A percentile compares a stretch with the other conserved stretches of the same genome.
Evolutionary conservation across 1,140 invertebrate species (phyloP).

Genomic region (Rhyacophila brunnea): DNA sequence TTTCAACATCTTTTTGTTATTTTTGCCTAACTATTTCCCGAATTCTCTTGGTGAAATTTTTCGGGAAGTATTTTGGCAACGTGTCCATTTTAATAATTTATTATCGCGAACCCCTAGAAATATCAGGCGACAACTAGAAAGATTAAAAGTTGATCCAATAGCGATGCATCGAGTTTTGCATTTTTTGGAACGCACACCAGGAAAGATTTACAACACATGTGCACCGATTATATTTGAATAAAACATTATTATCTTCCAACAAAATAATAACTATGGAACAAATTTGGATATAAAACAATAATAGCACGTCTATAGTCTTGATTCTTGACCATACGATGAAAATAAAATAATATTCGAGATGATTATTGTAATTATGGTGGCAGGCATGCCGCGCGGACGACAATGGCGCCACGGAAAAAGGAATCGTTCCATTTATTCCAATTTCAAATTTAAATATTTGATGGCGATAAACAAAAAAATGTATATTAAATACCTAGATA

Average conservation of each 20-base stretch:
- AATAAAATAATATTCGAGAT: constrained; percentile 17
- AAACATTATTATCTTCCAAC: constrained; percentile 29
- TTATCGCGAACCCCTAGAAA: too few species aligned
- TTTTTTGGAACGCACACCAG: constrained; percentile 5
- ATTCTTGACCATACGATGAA: constrained; percentile 19
- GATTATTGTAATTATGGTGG: constrained; percentile 31
- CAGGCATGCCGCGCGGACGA: not conserved
- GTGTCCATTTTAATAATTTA: too few species aligned
- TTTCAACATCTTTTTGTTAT: too few species aligned
- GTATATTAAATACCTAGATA: too few species aligned
- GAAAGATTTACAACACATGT: not conserved
- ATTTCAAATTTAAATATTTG: constrained; percentile 11
- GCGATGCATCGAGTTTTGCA: too few species aligned
- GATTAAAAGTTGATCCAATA: too few species aligned
- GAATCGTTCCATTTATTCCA: constrained; percentile 1
- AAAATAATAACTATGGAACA: constrained; percentile 30
- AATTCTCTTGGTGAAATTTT: too few species aligned
- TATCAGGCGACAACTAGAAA: too few species aligned
- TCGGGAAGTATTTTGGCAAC: too few species aligned
- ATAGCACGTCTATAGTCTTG: constrained; percentile 21
- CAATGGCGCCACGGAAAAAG: constrained; percentile 20
- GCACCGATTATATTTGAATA: constrained; percentile 21
- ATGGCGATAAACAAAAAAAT: not conserved
- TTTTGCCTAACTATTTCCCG: too few species aligned
- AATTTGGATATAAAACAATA: constrained; percentile 34